phyloP scores from a whole-genome alignment of 2,113 vertebrate genomes.

The Syngnathus floridae region DNA sequence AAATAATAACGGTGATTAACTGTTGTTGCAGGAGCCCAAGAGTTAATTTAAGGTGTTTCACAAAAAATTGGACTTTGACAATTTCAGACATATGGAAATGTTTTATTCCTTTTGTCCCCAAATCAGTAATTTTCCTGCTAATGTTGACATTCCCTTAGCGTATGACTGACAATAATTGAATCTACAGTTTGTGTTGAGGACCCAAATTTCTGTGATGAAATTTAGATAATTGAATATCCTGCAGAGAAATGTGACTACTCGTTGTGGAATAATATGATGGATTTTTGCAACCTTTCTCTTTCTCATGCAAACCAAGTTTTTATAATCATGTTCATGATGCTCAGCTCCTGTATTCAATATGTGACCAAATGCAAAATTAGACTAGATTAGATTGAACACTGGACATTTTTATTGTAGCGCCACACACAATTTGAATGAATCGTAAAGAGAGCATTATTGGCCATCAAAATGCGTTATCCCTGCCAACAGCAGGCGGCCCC shows the following conservation, averaged over 20 bases:
- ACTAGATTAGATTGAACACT: slow-evolving; percentile 13
- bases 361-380: not conserved
- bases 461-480: slow-evolving; percentile 40
- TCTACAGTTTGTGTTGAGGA: slow-evolving; percentile 11
- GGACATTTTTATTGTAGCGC: slow-evolving; percentile 18
- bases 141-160: slow-evolving; percentile 12
- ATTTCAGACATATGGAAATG: not conserved
- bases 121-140: slow-evolving; percentile 34
- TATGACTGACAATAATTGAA: slow-evolving; percentile 12
- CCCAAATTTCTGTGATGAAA: slow-evolving; percentile 14
- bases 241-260: slow-evolving; percentile 2
- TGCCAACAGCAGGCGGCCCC: slow-evolving; percentile 52
- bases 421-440: slow-evolving; percentile 48
- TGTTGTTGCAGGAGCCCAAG: no score
- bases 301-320: not conserved
- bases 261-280: not conserved
- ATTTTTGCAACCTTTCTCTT: not conserved
- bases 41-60: not conserved
- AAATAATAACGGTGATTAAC: not conserved
- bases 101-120: slow-evolving; percentile 20
- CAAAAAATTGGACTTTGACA: not conserved
- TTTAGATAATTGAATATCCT: slow-evolving; percentile 3
- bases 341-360: slow-evolving; percentile 2
- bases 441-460: slow-evolving; percentile 48
- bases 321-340: not conserved